Evolutionary conservation across 2,113 vertebrate genomes (phyloP).

Genomic region (Dromiciops gliroides): DNA sequence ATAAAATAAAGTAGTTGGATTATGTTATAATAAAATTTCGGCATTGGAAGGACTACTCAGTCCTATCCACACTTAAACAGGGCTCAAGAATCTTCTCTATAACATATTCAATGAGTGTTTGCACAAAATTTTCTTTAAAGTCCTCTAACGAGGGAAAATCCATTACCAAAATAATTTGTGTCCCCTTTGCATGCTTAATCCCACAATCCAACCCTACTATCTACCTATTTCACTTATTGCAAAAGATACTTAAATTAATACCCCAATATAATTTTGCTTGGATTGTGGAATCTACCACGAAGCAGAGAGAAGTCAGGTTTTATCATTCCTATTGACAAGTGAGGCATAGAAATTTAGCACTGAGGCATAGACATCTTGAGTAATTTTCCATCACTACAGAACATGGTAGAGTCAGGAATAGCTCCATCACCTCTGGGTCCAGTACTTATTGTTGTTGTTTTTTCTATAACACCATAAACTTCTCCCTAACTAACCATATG

Average conservation of each 20-base stretch:
- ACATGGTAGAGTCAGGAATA: not conserved
- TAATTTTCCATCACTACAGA: not conserved
- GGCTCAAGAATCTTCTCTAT: not conserved
- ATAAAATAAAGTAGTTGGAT: not conserved
- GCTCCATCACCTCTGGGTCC: not conserved
- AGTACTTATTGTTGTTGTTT: not conserved
- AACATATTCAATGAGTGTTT: not conserved
- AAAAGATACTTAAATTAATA: slow-evolving; percentile 3
- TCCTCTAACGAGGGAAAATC: not conserved
- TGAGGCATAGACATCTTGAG: not conserved
- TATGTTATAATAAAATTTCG: not conserved
- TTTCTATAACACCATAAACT: not conserved
- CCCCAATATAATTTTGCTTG: slow-evolving; percentile 24
- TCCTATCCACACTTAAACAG: not conserved
- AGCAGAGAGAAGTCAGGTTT: not conserved
- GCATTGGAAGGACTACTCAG: not conserved
- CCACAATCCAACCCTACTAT: not conserved
- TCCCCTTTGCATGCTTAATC: not conserved
- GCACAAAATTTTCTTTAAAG: not conserved
- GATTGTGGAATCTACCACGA: not conserved
- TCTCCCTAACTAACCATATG: not conserved
- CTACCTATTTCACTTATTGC: not conserved
- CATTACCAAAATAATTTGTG: not conserved
- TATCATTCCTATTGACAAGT: slow-evolving; percentile 30
- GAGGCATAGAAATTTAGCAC: too few species aligned